phyloP scores from a whole-genome alignment of 2,113 vertebrate genomes.

The Cyphomyrus plagiostoma region DNA sequence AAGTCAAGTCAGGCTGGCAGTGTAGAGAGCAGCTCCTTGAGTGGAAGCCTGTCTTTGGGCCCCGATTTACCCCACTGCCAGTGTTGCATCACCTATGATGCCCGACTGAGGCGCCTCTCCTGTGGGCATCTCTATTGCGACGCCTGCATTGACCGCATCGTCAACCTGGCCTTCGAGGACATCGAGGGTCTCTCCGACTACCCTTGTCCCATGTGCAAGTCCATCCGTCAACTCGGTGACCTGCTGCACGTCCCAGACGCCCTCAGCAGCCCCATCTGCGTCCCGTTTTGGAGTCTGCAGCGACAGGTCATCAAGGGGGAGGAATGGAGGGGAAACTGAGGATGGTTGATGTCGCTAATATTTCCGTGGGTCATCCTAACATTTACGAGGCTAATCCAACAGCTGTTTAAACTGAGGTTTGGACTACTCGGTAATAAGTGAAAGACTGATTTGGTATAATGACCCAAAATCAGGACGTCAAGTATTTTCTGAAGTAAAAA shows the following conservation, averaged over 20 bases:
- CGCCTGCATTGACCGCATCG: conserved; percentile 61
- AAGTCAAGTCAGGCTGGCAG: conserved; percentile 49
- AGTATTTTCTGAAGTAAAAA: not conserved
- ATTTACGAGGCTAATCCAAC: not conserved
- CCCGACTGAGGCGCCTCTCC: conserved; percentile 59
- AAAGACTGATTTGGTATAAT: not conserved
- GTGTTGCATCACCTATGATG: conserved; percentile 58
- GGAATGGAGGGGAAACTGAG: conserved; percentile 45
- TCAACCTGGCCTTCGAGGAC: conserved; percentile 68
- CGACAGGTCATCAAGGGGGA: conserved; percentile 41
- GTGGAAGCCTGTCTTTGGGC: conserved; percentile 57
- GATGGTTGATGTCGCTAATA: not conserved
- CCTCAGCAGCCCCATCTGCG: conserved; percentile 25
- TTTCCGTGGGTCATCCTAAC: not conserved
- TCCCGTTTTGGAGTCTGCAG: conserved; percentile 39
- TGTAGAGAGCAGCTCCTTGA: conserved; percentile 63
- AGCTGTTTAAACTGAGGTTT: not conserved
- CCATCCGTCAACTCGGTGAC: conserved; percentile 52
- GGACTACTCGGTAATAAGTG: not conserved
- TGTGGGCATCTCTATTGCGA: conserved; percentile 64
- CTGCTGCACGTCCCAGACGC: conserved; percentile 31
- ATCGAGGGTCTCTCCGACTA: conserved; percentile 66
- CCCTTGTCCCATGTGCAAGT: conserved; percentile 67
- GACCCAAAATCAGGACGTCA: not conserved
- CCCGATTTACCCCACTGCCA: conserved; percentile 64